phyloP scores from a whole-genome alignment of 2,888 invertebrate species.

The Sylvicola fuscatus region DNA sequence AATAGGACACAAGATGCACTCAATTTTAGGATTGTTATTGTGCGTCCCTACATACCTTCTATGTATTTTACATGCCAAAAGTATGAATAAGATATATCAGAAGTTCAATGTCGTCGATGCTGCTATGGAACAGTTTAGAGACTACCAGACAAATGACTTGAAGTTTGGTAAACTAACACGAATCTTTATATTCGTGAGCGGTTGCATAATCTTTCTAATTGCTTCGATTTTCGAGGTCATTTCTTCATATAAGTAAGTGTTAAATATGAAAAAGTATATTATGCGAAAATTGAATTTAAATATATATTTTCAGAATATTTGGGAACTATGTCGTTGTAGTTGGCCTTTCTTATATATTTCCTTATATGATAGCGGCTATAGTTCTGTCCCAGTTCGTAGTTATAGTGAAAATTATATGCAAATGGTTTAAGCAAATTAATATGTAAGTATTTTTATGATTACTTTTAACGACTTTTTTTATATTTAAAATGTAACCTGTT shows the following conservation, averaged over 20 bases:
- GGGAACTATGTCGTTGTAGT: slow-evolving; percentile 2
- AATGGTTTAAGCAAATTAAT: slow-evolving; percentile 19
- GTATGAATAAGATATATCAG: not conserved
- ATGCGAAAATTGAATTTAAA: too few relatives aligned
- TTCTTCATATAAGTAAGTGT: too few relatives aligned
- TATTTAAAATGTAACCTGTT: slow-evolving; percentile 12
- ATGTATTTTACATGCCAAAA: not conserved
- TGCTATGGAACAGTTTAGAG: too few relatives aligned
- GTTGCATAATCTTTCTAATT: too few relatives aligned
- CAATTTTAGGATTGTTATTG: not conserved
- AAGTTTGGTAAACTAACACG: too few relatives aligned
- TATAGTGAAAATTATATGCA: slow-evolving; percentile 18
- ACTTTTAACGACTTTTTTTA: slow-evolving; percentile 20
- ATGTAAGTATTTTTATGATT: slow-evolving; percentile 16
- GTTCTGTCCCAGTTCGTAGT: slow-evolving; percentile 21
- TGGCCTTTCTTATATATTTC: slow-evolving; percentile 12
- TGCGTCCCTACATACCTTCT: not conserved
- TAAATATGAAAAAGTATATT: too few relatives aligned
- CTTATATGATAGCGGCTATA: slow-evolving; percentile 17
- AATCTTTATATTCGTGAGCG: too few relatives aligned
- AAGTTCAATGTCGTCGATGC: not conserved
- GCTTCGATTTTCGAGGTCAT: too few relatives aligned
- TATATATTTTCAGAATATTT: not conserved
- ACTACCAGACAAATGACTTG: too few relatives aligned
- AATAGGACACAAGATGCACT: not conserved